Evolutionary conservation across 2,113 vertebrate species (phyloP).

Genomic region (Erythrolamprus reginae): DNA sequence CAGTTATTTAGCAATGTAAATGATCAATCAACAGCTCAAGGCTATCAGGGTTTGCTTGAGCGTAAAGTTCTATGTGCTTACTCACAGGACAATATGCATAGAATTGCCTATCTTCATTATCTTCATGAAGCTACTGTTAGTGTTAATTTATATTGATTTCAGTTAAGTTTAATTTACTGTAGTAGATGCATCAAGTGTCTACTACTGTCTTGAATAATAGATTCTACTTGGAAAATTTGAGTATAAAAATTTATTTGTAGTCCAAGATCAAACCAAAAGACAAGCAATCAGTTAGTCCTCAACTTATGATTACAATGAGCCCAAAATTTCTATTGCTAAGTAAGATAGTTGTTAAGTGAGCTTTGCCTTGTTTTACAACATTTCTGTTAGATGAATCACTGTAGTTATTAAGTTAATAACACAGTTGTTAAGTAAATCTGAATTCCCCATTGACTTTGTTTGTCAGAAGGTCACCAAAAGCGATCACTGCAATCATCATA

Average conservation of each 20-base stretch:
- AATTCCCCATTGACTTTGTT: neutral
- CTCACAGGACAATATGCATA: neutral
- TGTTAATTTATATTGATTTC: neutral
- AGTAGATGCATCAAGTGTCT: conserved; percentile 6
- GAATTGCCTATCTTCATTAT: neutral
- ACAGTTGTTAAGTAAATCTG: neutral
- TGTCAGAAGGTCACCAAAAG: neutral
- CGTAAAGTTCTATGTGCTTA: neutral
- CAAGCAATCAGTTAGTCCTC: neutral
- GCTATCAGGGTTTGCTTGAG: neutral
- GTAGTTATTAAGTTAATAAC: neutral
- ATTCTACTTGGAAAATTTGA: neutral
- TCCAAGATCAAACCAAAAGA: neutral
- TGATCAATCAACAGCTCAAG: neutral
- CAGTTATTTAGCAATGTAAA: neutral
- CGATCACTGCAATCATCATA: neutral
- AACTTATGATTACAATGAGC: neutral
- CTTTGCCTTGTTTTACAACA: neutral
- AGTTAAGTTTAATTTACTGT: neutral
- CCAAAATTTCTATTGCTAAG: neutral
- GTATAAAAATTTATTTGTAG: neutral
- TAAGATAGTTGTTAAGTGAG: neutral
- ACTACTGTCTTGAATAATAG: conserved; percentile 13
- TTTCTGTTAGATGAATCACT: neutral
- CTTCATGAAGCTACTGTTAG: neutral